phyloP scores from a whole-genome alignment of 2,113 vertebrate species.

The Petaurus breviceps region DNA sequence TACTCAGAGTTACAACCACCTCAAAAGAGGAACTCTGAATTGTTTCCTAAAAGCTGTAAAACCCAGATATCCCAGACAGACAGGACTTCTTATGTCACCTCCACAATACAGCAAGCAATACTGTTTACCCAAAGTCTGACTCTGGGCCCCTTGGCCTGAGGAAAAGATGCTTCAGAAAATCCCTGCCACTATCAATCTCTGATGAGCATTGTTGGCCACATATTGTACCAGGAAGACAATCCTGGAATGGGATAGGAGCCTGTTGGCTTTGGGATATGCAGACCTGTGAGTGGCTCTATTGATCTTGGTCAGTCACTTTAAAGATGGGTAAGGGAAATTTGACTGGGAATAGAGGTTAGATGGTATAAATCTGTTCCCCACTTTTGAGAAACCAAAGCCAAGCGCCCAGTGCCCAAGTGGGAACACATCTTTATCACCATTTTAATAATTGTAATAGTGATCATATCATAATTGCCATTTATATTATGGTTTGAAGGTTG shows the following conservation, averaged over 20 bases:
- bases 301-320: not conserved
- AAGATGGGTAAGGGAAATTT: not conserved
- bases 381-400: not conserved
- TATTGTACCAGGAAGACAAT: not conserved
- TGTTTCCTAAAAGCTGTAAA: slow-evolving; percentile 26
- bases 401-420: not conserved
- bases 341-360: not conserved
- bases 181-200: not conserved
- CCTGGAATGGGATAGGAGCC: not conserved
- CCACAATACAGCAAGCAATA: not conserved
- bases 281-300: not conserved
- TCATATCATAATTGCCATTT: not conserved
- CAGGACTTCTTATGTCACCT: not conserved
- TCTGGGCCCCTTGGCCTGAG: not conserved
- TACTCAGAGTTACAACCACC: slow-evolving; percentile 5
- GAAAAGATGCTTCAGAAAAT: not conserved
- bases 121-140: not conserved
- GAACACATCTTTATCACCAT: not conserved
- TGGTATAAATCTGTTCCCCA: not conserved
- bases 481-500: not conserved
- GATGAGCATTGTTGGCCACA: not conserved
- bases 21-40: not conserved
- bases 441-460: not conserved
- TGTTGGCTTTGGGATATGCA: not conserved
- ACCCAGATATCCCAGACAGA: not conserved